These are phyloP conservation scores for Anguilla japonica DNA, from an alignment of 2,113 vertebrate genomes.

Conservation along the genomic window DNA sequence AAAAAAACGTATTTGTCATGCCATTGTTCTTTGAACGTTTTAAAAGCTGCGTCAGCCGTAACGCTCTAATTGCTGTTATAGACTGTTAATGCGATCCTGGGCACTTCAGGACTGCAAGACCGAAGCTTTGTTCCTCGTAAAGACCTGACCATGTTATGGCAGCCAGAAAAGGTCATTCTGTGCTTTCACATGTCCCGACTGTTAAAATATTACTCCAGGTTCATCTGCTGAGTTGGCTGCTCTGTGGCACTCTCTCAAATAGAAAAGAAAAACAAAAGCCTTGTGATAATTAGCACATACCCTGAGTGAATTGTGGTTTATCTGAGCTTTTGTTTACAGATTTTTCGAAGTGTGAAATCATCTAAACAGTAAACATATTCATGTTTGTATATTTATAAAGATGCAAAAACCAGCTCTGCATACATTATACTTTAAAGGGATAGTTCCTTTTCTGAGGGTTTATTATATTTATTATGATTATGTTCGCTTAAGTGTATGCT, in stretches of 20 bases:
- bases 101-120: neutral
- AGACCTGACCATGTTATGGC: neutral
- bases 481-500: neutral
- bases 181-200: neutral
- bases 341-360: neutral
- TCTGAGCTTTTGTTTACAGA: neutral
- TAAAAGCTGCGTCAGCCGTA: slow-evolving; percentile 17
- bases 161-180: neutral
- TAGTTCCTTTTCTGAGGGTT: no score
- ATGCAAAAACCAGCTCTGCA: neutral
- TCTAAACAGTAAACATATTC: neutral
- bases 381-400: neutral
- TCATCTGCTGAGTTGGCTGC: neutral
- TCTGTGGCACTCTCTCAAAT: neutral
- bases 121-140: neutral
- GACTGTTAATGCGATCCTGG: slow-evolving; percentile 13
- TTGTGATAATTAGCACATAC: neutral
- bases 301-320: neutral
- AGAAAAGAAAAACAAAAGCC: neutral
- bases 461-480: neutral
- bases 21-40: neutral
- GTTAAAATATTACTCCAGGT: neutral
- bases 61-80: slow-evolving; percentile 28
- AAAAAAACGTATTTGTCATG: neutral
- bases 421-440: neutral